Percentiles rank a stretch among this genome's conserved stretches.
These are phyloP conservation scores for Sycobia sp. DNA, from an alignment of 1,140 invertebrate genomes.

Conservation along the genomic window DNA sequence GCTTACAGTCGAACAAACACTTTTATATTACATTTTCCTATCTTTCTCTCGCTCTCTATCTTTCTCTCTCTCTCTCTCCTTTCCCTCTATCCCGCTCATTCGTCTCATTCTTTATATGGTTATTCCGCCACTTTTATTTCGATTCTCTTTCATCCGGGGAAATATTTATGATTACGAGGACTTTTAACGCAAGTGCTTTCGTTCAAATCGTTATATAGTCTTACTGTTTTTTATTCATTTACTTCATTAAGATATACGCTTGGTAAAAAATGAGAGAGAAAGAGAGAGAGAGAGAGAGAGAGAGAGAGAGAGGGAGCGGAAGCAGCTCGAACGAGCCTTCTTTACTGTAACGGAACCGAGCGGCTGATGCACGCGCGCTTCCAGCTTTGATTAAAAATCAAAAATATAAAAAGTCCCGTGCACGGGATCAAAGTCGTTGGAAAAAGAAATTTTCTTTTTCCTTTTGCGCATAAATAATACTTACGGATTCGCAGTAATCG, in stretches of 20 bases:
- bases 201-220: constrained; percentile 15
- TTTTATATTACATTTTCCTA: constrained; percentile 28
- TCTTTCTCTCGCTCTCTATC: background rate
- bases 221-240: constrained; percentile 27
- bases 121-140: constrained; percentile 23
- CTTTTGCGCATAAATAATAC: constrained; percentile 19
- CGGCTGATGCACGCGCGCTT: too few relatives aligned
- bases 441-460: too few relatives aligned
- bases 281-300: too few relatives aligned
- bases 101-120: constrained; percentile 15
- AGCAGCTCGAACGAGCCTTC: background rate
- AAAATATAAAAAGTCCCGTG: too few relatives aligned
- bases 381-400: background rate
- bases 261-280: background rate
- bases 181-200: constrained; percentile 27
- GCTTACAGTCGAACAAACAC: constrained; percentile 31
- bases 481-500: background rate
- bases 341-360: too few relatives aligned
- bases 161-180: constrained; percentile 31
- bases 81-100: too few relatives aligned
- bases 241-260: constrained; percentile 18
- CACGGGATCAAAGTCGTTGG: too few relatives aligned
- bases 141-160: constrained; percentile 35
- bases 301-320: too few relatives aligned
- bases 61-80: background rate